A percentile compares a stretch with the other conserved stretches of the same genome.
Conservation (phyloP, 1,140 invertebrate genomes). For the Drosophila kohkoa region DNA sequence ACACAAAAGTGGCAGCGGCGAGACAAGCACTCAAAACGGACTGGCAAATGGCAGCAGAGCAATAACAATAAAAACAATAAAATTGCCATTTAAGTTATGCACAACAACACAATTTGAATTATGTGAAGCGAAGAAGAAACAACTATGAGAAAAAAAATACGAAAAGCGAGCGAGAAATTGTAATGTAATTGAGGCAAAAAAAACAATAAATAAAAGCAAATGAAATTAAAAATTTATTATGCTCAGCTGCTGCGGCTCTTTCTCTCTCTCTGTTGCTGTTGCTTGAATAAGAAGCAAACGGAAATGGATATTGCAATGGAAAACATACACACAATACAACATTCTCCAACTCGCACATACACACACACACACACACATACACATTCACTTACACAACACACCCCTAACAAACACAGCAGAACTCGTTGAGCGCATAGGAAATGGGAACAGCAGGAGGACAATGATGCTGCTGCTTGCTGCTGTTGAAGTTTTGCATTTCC, state of each 20-base stretch:
- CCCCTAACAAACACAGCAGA: conserved; percentile 5
- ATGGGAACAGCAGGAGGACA: conserved; percentile 20
- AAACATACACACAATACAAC: conserved; percentile 53
- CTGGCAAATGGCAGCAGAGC: conserved; percentile 40
- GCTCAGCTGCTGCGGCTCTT: conserved; percentile 49
- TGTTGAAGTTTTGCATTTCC: conserved; percentile 79
- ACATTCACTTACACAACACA: conserved; percentile 11
- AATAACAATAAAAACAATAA: conserved; percentile 39
- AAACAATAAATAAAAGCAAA: conserved; percentile 60
- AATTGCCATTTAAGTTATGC: conserved; percentile 26
- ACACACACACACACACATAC: conserved; percentile 19
- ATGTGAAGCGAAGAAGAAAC: conserved; percentile 28
- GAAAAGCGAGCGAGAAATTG: conserved; percentile 43
- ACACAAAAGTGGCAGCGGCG: conserved; percentile 52
- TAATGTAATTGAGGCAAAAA: conserved; percentile 72
- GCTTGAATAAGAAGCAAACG: conserved; percentile 46
- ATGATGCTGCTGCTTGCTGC: conserved; percentile 29
- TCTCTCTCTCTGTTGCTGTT: conserved; percentile 1
- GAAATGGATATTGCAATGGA: conserved; percentile 77
- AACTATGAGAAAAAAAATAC: conserved; percentile 1
- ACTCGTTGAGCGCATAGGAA: conserved; percentile 9
- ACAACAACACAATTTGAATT: conserved; percentile 59
- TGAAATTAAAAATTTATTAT: conserved; percentile 81
- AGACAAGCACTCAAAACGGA: conserved; percentile 53
- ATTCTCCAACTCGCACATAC: neutral